phyloP scores from a whole-genome alignment of 2,113 vertebrate genomes.

The Triplophysa dalaica region DNA sequence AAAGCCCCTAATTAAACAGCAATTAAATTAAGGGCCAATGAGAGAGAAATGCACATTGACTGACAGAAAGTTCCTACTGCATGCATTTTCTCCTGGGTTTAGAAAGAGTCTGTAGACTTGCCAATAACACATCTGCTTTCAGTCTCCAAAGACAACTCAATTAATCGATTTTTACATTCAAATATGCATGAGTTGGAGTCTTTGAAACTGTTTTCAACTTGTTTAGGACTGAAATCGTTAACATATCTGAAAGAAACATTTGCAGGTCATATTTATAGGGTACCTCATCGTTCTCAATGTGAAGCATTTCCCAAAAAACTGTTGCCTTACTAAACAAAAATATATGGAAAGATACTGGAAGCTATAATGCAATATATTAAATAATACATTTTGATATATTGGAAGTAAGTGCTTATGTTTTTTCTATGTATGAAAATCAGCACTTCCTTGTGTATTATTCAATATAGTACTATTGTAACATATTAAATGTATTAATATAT shows the following conservation, averaged over 20 bases:
- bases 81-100: conserved; percentile 52
- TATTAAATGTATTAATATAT: too few species aligned
- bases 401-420: too few species aligned
- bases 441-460: too few species aligned
- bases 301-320: conserved; percentile 21
- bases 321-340: background rate
- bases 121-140: conserved; percentile 55
- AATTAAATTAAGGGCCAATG: conserved; percentile 78
- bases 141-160: conserved; percentile 70
- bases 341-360: too few species aligned
- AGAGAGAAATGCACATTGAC: conserved; percentile 70
- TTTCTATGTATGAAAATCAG: too few species aligned
- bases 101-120: conserved; percentile 57
- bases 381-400: too few species aligned
- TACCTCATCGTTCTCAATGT: conserved; percentile 14
- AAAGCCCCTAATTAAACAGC: conserved; percentile 77
- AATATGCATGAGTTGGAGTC: conserved; percentile 65
- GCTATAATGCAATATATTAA: too few species aligned
- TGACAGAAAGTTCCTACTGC: conserved; percentile 57
- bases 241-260: conserved; percentile 30
- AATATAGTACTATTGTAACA: too few species aligned
- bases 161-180: conserved; percentile 65
- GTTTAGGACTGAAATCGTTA: conserved; percentile 30
- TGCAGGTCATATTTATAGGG: conserved; percentile 35
- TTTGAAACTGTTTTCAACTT: conserved; percentile 21